phyloP scores from a whole-genome alignment of 2,797 vertebrate genomes.

The Rhadinocentrus ornatus region DNA sequence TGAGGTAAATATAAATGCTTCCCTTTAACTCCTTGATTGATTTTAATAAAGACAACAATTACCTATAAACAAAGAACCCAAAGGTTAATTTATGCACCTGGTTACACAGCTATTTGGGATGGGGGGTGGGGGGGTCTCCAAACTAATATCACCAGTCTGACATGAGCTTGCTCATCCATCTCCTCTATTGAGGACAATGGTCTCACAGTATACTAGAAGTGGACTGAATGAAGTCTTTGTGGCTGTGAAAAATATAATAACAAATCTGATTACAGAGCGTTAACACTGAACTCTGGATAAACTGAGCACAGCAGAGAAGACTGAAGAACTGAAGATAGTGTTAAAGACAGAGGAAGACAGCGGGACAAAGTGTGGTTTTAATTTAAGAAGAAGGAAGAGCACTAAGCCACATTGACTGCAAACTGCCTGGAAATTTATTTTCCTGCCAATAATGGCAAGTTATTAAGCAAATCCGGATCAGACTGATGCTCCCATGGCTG shows the following conservation, averaged over 20 bases:
- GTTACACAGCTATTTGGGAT: neutral
- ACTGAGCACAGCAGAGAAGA: conserved; percentile 25
- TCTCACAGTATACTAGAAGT: conserved; percentile 46
- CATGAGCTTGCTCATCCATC: conserved; percentile 14
- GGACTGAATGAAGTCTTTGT: conserved; percentile 69
- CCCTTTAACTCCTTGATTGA: conserved; percentile 10
- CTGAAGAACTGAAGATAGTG: conserved; percentile 16
- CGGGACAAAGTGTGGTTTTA: conserved; percentile 3
- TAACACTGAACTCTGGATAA: conserved; percentile 45
- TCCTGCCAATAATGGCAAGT: neutral
- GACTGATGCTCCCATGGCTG: neutral
- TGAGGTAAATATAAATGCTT: conserved; percentile 21
- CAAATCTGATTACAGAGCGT: conserved; percentile 69
- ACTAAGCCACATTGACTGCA: neutral
- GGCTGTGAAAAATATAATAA: conserved; percentile 49
- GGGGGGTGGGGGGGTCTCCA: neutral
- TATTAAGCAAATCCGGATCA: neutral
- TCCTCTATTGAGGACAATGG: conserved; percentile 46
- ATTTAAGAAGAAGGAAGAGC: conserved; percentile 5
- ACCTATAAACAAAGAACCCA: conserved; percentile 1
- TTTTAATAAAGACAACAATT: conserved; percentile 34
- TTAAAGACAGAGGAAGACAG: conserved; percentile 12
- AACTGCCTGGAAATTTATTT: neutral
- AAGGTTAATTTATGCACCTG: conserved; percentile 6
- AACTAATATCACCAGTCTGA: conserved; percentile 29